Evolutionary conservation across 2,888 invertebrate species (phyloP).

Genomic region (Leptarthrus brevirostris): DNA sequence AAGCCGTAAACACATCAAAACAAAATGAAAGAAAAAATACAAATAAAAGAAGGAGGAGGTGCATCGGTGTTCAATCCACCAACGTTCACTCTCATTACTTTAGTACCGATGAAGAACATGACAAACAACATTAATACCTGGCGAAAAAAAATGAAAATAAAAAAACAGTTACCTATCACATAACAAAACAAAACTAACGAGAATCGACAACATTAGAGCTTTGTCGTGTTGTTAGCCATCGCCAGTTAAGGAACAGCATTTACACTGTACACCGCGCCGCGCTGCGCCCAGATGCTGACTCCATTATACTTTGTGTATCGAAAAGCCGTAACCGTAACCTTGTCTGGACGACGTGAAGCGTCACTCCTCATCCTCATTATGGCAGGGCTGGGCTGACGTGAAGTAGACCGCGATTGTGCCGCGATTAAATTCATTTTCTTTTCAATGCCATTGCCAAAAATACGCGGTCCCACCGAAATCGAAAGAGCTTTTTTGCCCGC

Average conservation of each 20-base stretch:
- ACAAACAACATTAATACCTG: constrained; percentile 12
- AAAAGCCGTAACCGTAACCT: constrained; percentile 29
- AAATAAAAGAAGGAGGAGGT: too few species aligned
- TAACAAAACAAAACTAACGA: too few species aligned
- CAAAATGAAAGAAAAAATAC: too few species aligned
- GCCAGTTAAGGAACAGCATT: constrained; percentile 16
- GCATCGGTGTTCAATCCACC: not conserved
- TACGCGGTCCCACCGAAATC: constrained; percentile 2
- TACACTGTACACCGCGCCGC: not conserved
- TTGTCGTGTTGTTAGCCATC: constrained; percentile 11
- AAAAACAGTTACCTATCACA: constrained; percentile 40
- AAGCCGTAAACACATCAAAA: too few species aligned
- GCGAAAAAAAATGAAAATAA: constrained; percentile 15
- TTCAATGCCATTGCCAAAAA: constrained; percentile 48
- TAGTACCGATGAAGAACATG: constrained; percentile 21
- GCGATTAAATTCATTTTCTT: constrained; percentile 39
- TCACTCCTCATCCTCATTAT: constrained; percentile 36
- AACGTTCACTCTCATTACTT: constrained; percentile 28
- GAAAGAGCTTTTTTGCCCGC: constrained; percentile 11
- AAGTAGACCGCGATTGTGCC: constrained; percentile 2
- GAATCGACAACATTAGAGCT: constrained; percentile 38
- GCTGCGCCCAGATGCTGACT: not conserved
- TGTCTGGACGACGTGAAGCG: constrained; percentile 4
- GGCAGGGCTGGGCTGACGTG: constrained; percentile 2
- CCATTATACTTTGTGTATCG: not conserved